Conservation (phyloP, 2,888 invertebrate genomes). For the Choreutis nemorana region DNA sequence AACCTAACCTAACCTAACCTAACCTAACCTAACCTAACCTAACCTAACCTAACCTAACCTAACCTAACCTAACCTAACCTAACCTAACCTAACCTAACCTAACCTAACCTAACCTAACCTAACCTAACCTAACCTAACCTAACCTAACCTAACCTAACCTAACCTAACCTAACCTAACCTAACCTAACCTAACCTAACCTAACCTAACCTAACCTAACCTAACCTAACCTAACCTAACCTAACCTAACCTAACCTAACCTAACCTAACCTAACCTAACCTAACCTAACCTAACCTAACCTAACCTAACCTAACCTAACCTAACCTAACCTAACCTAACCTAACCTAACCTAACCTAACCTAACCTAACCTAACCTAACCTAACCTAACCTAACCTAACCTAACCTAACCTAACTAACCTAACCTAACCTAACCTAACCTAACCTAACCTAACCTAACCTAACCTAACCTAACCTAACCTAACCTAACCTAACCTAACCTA, state of each 20-base stretch:
- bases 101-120: slow-evolving; percentile 10
- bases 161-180: slow-evolving; percentile 10
- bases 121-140: slow-evolving; percentile 10
- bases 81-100: slow-evolving; percentile 9
- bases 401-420: slow-evolving; percentile 10
- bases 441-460: slow-evolving; percentile 10
- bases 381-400: slow-evolving; percentile 10
- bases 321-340: slow-evolving; percentile 10
- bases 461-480: slow-evolving; percentile 9
- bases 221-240: slow-evolving; percentile 9
- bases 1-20: slow-evolving; percentile 8
- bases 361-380: slow-evolving; percentile 10
- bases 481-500: slow-evolving; percentile 9
- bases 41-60: slow-evolving; percentile 10
- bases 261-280: slow-evolving; percentile 10
- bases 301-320: slow-evolving; percentile 10
- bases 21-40: slow-evolving; percentile 8
- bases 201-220: slow-evolving; percentile 8
- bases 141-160: slow-evolving; percentile 10
- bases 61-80: slow-evolving; percentile 11
- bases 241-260: slow-evolving; percentile 10
- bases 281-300: slow-evolving; percentile 10
- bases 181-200: slow-evolving; percentile 10
- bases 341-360: slow-evolving; percentile 10
- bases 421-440: slow-evolving; percentile 10